Base-by-base conservation (phyloP, 2,888 invertebrate genomes). In the Hemicrepidius hirtus region DNA sequence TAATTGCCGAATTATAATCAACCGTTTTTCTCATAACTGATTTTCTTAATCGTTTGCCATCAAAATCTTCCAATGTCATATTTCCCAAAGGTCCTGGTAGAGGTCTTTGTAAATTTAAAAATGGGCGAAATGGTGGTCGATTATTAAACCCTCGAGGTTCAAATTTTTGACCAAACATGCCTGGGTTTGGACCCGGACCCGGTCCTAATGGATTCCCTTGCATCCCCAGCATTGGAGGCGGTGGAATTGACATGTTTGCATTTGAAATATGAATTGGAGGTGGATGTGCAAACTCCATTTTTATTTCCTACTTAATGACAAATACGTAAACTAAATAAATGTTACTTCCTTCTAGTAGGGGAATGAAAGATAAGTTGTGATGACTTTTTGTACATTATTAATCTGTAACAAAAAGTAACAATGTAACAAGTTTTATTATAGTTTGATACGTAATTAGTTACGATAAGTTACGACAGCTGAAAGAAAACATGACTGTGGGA, bases 11-110 rank as follows among this genome's bases (percentile, higher is more conserved):
- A 90, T 98, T 98, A 87, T 98, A 98, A 88, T 99, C 99, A 66
- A 99, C 97, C 35, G 98, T 99, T 89, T 98, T 98, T 80, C 98
- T 91, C 93, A 98, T 97, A 76, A 98, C 96, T 79, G 97, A 97
- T 88, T 98, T 98, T 82, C 98, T 89, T 81, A 98, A 90, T 77
- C 97, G 91, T 88, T 98, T 97, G 72, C 98, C 98, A 90, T 98
- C 98, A 85, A 97, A 97, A 87, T 97, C 97, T 83, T 94, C 94
- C 82, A 94, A 91, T 53, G 92, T 92, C 92, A 93, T 93, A 71
- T 89, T 89, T 20, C 87, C 85, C 66, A 88, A 83, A 37, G 89
- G 89, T 0, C 89, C 89, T 1, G 86, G 86, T 55, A 87, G 78
- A 12, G 86, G 86, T 73, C 86, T 81, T 73, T 84, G 83, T 67